Evolutionary conservation across 2,888 invertebrate genomes (phyloP), one percentile per base, ranked within the genome.

Genomic region (Leptogaster cylindrica): DNA sequence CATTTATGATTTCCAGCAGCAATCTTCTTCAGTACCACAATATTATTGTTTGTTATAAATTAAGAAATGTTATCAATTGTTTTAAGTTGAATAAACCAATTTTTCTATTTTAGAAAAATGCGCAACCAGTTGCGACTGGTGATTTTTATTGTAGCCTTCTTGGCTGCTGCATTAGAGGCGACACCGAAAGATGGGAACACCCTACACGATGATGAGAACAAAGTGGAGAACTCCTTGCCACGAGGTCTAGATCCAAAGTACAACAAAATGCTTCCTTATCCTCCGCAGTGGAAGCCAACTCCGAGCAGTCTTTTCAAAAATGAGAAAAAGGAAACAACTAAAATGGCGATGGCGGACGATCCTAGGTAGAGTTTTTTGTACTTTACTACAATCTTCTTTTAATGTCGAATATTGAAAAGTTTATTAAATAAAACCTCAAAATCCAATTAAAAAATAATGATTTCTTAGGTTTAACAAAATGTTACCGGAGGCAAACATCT

Each of bases 61-160:
- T n/a, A n/a, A n/a, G n/a, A n/a, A n/a, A n/a, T n/a, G n/a, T n/a
- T n/a, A n/a, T n/a, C n/a, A n/a, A n/a, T n/a, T n/a, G n/a, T n/a
- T n/a, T n/a, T n/a, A n/a, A n/a, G n/a, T n/a, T n/a, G n/a, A n/a
- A n/a, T n/a, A n/a, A 14, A 41, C 14, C 3, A 33, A 8, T 61
- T 33, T 67, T 61, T 52, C 41, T 16, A 50, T 58, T 66, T 4
- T 66, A 70, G 69, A 2, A 70, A 41, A 65, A 80, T 80, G 80
- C 74, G 77, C 73, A 77, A 77, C 79, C 80, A 80, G 77, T 76
- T 75, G 69, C 77, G 77, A 77, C 81, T 80, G 77, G 77, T 78
- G 73, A 73, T 78, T 72, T 72, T 79, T 72, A 72, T 79, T 76
- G 72, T 75, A 76, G 58, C 71, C 75, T 68, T 75, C 71, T 68